phyloP scores from a whole-genome alignment of 2,113 vertebrate species.

The Myrmophylax atrothorax region DNA sequence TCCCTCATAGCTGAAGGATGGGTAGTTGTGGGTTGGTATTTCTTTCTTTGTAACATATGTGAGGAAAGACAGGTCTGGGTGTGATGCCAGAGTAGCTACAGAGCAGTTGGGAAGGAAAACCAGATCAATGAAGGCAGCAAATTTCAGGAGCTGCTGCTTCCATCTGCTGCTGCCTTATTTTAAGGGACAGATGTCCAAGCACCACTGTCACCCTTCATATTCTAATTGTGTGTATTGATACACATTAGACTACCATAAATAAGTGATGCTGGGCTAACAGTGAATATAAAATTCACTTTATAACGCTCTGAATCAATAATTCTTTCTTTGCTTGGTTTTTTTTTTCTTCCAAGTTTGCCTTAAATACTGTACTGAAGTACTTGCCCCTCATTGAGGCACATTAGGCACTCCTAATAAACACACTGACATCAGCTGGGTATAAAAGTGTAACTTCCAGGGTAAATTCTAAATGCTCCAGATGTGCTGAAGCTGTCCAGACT shows the following conservation, averaged over 20 bases:
- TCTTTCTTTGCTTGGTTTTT: background rate
- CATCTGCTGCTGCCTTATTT: background rate
- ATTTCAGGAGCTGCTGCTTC: background rate
- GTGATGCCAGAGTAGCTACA: background rate
- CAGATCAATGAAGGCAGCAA: background rate
- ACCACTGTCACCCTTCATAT: background rate
- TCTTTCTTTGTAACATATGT: background rate
- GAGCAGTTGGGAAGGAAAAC: background rate
- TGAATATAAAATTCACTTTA: background rate
- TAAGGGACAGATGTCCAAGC: background rate
- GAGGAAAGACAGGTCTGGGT: background rate
- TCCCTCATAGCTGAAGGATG: background rate
- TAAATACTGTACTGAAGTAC: background rate
- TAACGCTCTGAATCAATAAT: background rate
- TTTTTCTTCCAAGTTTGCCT: background rate
- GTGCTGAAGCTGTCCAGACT: constrained; percentile 22
- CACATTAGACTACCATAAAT: background rate
- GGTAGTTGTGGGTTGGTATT: background rate
- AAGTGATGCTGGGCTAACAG: background rate
- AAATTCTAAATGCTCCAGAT: constrained; percentile 39
- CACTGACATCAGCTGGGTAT: background rate
- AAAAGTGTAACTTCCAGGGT: background rate
- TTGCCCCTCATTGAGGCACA: background rate
- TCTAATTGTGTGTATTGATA: background rate
- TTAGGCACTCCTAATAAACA: background rate